These are phyloP conservation scores for Acanthoscelides obtectus DNA, from an alignment of 2,888 invertebrate species.

Conservation along the genomic window DNA sequence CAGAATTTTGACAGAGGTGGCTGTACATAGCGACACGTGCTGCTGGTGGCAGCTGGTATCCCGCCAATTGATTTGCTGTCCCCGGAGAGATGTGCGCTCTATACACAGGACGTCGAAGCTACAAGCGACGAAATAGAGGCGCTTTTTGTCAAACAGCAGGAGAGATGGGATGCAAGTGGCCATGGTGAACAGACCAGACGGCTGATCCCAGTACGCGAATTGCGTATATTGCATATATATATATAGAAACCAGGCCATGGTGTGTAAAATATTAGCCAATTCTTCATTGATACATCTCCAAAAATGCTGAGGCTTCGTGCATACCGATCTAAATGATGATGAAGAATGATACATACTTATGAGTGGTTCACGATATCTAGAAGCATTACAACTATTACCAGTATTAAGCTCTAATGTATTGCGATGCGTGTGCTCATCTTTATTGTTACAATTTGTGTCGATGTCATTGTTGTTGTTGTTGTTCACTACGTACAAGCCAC, in stretches of 20 bases:
- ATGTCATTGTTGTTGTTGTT: conserved; percentile 34
- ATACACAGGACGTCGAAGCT: too few species aligned
- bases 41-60: too few species aligned
- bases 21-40: too few species aligned
- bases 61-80: too few species aligned
- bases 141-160: too few species aligned
- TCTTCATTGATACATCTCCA: background rate
- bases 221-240: too few species aligned
- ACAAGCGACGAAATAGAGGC: too few species aligned
- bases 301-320: background rate
- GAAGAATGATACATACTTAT: conserved; percentile 19
- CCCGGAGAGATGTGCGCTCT: too few species aligned
- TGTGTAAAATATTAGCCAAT: background rate
- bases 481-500: conserved; percentile 41
- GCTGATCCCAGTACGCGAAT: too few species aligned
- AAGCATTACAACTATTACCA: conserved; percentile 20
- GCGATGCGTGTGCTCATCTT: conserved; percentile 24
- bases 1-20: too few species aligned
- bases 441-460: conserved; percentile 25
- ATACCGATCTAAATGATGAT: background rate
- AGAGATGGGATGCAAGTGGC: too few species aligned
- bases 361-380: conserved; percentile 17
- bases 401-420: conserved; percentile 17
- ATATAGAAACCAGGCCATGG: background rate
- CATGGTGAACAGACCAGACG: too few species aligned